Conservation (phyloP, 2,797 vertebrate genomes). For the Aotus griseimembra region DNA sequence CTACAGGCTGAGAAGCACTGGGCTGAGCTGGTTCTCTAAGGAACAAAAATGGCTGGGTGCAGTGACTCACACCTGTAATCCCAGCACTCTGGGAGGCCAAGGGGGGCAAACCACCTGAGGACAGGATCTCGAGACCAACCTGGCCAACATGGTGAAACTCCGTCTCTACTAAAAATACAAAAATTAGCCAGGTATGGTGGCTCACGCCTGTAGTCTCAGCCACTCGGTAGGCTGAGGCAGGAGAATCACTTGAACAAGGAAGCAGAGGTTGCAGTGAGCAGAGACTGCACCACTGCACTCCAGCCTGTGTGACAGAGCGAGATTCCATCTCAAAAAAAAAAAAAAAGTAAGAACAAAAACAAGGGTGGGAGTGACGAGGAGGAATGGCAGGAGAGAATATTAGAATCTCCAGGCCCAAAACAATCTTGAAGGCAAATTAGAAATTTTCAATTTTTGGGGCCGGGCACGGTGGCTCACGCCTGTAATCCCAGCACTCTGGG, state of each 20-base stretch:
- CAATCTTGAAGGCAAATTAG: background rate
- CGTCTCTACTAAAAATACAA: background rate
- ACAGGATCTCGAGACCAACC: background rate
- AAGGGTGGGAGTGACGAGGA: background rate
- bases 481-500: too few species aligned
- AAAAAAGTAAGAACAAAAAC: background rate
- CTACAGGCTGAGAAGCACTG: background rate
- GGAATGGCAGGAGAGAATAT: background rate
- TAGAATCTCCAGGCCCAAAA: background rate
- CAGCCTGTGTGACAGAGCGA: background rate
- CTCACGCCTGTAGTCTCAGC: fast-evolving
- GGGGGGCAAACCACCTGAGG: background rate
- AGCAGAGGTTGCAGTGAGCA: background rate
- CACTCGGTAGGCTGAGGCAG: background rate
- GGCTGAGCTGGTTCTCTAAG: background rate
- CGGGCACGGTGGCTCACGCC: too few species aligned
- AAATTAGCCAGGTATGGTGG: background rate
- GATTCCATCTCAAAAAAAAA: background rate
- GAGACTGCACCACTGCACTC: background rate
- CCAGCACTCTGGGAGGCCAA: background rate
- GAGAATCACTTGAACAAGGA: background rate
- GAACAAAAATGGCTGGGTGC: fast-evolving
- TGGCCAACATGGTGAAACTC: background rate
- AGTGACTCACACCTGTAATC: background rate
- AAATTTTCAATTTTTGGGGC: too few species aligned